phyloP scores from a whole-genome alignment of 2,797 vertebrate species.

The Trematomus bernacchii region DNA sequence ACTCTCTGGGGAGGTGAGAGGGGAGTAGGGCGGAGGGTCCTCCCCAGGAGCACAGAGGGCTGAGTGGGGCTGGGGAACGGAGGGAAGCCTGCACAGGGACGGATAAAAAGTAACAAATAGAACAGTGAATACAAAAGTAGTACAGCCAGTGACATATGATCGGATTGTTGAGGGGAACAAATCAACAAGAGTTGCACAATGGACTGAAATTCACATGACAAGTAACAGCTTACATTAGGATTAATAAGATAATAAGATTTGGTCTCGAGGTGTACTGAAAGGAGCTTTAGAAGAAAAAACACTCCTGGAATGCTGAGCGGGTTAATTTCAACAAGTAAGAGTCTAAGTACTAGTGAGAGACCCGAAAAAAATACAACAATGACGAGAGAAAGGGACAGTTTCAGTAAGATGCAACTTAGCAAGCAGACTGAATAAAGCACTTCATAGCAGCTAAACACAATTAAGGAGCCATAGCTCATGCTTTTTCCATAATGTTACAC shows the following conservation, averaged over 20 bases:
- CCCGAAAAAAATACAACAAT: background rate
- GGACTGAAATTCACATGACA: constrained; percentile 62
- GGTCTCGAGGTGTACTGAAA: constrained; percentile 77
- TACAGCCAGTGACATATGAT: constrained; percentile 15
- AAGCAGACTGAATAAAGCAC: background rate
- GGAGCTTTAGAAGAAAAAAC: constrained; percentile 77
- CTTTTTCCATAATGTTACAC: constrained; percentile 15
- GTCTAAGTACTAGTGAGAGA: constrained; percentile 19
- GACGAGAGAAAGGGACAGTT: constrained; percentile 2
- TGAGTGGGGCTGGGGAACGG: constrained; percentile 87
- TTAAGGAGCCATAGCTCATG: constrained; percentile 11
- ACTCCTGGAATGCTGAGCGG: constrained; percentile 71
- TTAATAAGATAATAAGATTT: constrained; percentile 84
- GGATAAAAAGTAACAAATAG: background rate
- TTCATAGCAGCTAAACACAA: background rate
- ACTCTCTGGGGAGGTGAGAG: constrained; percentile 92
- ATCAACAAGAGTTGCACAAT: constrained; percentile 49
- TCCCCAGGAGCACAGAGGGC: constrained; percentile 90
- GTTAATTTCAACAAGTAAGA: constrained; percentile 38
- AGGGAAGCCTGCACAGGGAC: constrained; percentile 82
- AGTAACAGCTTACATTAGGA: constrained; percentile 54
- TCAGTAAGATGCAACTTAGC: constrained; percentile 9
- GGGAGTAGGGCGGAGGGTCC: constrained; percentile 93
- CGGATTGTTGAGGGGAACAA: constrained; percentile 25
- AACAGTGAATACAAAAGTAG: background rate